Conservation (phyloP, 2,888 invertebrate genomes). For the Tortricodes alternella region DNA sequence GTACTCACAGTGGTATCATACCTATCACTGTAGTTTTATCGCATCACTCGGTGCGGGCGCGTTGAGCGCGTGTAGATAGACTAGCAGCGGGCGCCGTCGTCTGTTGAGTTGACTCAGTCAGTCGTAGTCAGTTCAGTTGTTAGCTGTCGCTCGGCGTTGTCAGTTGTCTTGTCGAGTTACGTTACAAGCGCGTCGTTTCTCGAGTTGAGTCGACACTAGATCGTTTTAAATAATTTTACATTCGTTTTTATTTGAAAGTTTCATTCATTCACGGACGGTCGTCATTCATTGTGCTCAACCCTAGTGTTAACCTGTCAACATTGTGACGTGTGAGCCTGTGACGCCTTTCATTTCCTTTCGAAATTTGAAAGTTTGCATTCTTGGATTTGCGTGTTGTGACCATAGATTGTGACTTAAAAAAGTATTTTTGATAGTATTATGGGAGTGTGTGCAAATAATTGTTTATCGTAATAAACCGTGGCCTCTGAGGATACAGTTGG, state of each 20-base stretch:
- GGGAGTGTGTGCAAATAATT: constrained; percentile 28
- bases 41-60: not conserved
- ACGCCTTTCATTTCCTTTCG: not conserved
- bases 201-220: not conserved
- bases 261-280: constrained; percentile 22
- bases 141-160: constrained; percentile 24
- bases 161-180: constrained; percentile 19
- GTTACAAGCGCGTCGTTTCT: constrained; percentile 2
- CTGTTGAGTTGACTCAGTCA: constrained; percentile 27
- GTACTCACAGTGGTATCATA: too few species aligned
- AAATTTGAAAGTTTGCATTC: constrained; percentile 13
- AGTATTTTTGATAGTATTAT: constrained; percentile 21
- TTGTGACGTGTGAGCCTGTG: constrained; percentile 9
- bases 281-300: too few species aligned
- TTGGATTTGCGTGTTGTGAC: not conserved
- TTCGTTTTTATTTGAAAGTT: constrained; percentile 10
- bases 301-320: constrained; percentile 12
- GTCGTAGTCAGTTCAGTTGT: too few species aligned
- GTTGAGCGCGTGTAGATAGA: constrained; percentile 17
- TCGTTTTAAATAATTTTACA: constrained; percentile 9
- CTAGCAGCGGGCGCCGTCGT: constrained; percentile 42
- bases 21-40: not conserved
- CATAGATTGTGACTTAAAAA: constrained; percentile 21
- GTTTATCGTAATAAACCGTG: constrained; percentile 50
- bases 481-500: constrained; percentile 55